These are phyloP conservation scores for Drosophila monieri DNA, from an alignment of 2,888 invertebrate species.

Conservation along the genomic window DNA sequence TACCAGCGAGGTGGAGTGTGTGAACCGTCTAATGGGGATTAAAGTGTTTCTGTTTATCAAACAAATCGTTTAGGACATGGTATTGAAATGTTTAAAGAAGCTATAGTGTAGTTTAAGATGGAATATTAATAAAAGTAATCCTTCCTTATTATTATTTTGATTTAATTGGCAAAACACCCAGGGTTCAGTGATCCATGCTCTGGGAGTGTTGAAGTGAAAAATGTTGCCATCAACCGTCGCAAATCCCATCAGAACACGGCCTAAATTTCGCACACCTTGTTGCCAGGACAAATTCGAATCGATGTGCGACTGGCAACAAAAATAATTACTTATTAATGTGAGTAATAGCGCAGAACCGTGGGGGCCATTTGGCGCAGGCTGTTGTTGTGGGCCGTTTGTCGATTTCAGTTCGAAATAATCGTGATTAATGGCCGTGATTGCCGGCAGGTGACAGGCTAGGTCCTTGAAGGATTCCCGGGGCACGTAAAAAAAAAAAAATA, in stretches of 20 bases:
- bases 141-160: background rate
- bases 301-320: slow-evolving; percentile 1
- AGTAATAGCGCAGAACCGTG: slow-evolving; percentile 26
- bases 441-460: slow-evolving; percentile 40
- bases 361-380: slow-evolving; percentile 18
- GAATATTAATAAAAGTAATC: background rate
- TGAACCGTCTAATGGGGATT: slow-evolving; percentile 30
- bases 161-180: background rate
- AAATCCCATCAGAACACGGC: slow-evolving; percentile 7
- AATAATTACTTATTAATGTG: slow-evolving; percentile 40
- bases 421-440: slow-evolving; percentile 48
- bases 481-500: slow-evolving; percentile 9
- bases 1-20: slow-evolving; percentile 1
- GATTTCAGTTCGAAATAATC: slow-evolving; percentile 41
- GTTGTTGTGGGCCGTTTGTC: slow-evolving; percentile 22
- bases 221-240: slow-evolving; percentile 1
- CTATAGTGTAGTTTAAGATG: too few species aligned
- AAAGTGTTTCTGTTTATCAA: slow-evolving; percentile 31
- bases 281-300: slow-evolving; percentile 1
- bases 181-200: background rate
- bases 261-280: slow-evolving; percentile 16
- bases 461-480: slow-evolving; percentile 21
- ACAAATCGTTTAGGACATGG: slow-evolving; percentile 1
- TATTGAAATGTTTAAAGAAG: background rate
- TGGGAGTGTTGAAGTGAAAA: slow-evolving; percentile 8